Evolutionary conservation across 2,113 vertebrate genomes (phyloP), one percentile per base, ranked within the genome.

Genomic region (Capreolus pygargus): DNA sequence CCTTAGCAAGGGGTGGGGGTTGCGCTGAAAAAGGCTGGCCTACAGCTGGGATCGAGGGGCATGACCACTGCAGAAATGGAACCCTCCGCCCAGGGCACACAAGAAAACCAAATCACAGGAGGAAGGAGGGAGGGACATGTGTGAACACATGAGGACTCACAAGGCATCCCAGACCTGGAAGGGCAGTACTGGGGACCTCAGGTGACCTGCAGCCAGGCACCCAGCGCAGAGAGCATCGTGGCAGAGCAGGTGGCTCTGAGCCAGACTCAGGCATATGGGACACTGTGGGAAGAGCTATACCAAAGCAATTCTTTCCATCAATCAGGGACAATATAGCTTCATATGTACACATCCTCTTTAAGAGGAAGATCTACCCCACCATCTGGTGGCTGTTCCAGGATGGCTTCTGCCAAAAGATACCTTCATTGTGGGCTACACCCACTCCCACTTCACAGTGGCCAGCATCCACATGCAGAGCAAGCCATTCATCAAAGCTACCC

Each of bases 331-430:
- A 15, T 54, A 7, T 36, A 83, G 14, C 50, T 54, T 54, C 21
- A 82, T 83, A 15, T 55, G 81, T 52, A 23, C 33, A 7, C n/a
- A 23, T 54, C 98, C 98, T 99, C 97, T 99, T 99, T 81, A 99
- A 99, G 98, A 99, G 99, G 99, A 99, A 99, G 98, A 99, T 99
- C 98, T 99, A 99, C 98, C 99, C 99, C 30, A 99, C 99, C 52
- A 96, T 99, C 36, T 99, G 99, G 99, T 99, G 99, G 99, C 97
- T 99, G 96, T 99, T 99, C 97, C 99, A 98, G 95, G 99, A 99
- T 4, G 99, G 99, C 99, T 99, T 64, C 99, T 99, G 67, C 99
- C 99, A 0, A 99, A 99, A 93, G 98, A 99, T 90, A 99, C 99
- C 0, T 98, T 99, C 90, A 98, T 99, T 45, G 99, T 99, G 61